Base-by-base conservation (phyloP, 2,888 invertebrate genomes). In the Drosophila atripex region DNA sequence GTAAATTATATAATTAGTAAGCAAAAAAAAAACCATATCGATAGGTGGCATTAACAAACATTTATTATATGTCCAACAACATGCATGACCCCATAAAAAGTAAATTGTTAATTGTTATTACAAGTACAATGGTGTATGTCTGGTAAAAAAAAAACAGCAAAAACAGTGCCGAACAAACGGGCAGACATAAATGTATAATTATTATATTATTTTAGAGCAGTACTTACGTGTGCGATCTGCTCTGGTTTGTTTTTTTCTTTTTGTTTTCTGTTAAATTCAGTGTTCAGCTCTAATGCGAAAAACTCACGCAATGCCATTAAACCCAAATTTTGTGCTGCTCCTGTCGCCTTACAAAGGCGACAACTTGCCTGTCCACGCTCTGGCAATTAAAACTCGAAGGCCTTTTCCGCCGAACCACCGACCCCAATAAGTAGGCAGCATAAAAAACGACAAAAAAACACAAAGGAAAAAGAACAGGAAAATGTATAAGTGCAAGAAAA, bases 301-400 rank as follows among this genome's bases (percentile, higher is more conserved):
- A 84, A 72, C 76, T 84, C 83, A 84, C 84, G 83, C 83, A 71
- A 77, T 77, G 64, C 73, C 68, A 52, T 73, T 77, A 73, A 57
- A 72, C 61, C 78, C 78, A 80, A 73, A 78, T 74, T 85, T 82
- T 82, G 88, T 82, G 80, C 80, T 74, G 78, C 78, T 78, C 82
- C 71, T 80, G 60, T 59, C 71, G 77, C 75, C 57, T 65, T 55
- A 58, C 66, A 66, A 70, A 59, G 70, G 68, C 78, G 68, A 76
- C 86, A 73, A 88, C 80, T 75, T 71, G 77, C 73, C 78, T 57
- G 70, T 79, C 71, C 77, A 59, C 64, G 72, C 76, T 60, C 45
- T 63, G 74, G 88, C 78, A 88, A 88, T 90, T 89, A 89, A 89
- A 89, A 89, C 73, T 89, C 90, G 88, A 88, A 89, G 87, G 90